Conservation (phyloP, 2,797 vertebrate species). For the Salmo trutta region DNA sequence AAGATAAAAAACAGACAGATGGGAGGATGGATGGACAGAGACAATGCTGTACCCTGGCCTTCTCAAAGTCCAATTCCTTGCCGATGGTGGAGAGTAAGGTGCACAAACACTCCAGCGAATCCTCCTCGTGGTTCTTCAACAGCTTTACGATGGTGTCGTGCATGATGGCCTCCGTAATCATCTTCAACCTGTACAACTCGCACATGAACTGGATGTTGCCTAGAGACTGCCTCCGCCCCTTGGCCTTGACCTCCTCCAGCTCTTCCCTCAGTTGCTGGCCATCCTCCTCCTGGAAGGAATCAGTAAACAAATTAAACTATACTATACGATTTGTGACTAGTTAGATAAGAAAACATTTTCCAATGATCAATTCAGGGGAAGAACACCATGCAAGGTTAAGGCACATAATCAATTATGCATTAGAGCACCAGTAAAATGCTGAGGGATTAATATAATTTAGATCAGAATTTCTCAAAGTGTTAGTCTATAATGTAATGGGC, state of each 20-base stretch:
- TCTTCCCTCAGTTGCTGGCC: constrained; percentile 82
- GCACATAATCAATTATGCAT: neutral
- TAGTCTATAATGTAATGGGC: neutral
- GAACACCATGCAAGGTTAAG: neutral
- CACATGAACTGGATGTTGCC: constrained; percentile 90
- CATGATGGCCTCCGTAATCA: constrained; percentile 89
- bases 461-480: neutral
- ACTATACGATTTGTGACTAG: too few species aligned
- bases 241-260: constrained; percentile 80
- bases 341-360: neutral
- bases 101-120: constrained; percentile 86
- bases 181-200: constrained; percentile 88
- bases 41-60: constrained; percentile 74
- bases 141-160: constrained; percentile 88
- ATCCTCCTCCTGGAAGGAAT: constrained; percentile 74
- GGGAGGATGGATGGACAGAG: too few species aligned
- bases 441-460: too few species aligned
- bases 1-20: neutral
- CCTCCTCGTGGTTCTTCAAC: constrained; percentile 86
- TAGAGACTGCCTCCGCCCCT: constrained; percentile 81
- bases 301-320: neutral
- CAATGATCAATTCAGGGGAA: neutral
- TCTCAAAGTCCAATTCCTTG: constrained; percentile 86
- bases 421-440: neutral
- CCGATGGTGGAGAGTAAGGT: constrained; percentile 85